Percentiles rank a stretch among this genome's conserved stretches.
Evolutionary conservation across 64 coral and sea anemone genomes (phyloP).

Genomic region (Montipora foliosa): DNA sequence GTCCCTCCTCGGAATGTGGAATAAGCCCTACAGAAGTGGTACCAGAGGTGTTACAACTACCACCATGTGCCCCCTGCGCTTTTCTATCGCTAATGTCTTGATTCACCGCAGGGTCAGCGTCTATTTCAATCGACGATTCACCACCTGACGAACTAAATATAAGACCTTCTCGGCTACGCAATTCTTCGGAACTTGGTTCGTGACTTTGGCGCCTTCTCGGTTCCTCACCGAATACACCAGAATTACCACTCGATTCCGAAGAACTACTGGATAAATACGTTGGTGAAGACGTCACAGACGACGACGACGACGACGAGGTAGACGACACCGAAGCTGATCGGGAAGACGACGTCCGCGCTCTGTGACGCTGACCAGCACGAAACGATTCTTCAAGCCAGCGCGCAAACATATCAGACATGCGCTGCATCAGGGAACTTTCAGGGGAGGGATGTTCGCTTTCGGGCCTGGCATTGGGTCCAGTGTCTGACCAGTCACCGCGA

Average conservation of each 20-base stretch:
- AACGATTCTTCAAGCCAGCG: constrained; percentile 98
- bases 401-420: constrained; percentile 94
- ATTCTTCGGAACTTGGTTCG: constrained; percentile 39
- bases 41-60: not conserved
- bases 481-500: constrained; percentile 97
- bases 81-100: not conserved
- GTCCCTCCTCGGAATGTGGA: constrained; percentile 11
- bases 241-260: constrained; percentile 46
- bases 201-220: constrained; percentile 3
- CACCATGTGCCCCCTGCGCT: not conserved
- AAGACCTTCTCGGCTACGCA: constrained; percentile 1
- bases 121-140: not conserved
- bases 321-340: constrained; percentile 48
- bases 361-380: constrained; percentile 74
- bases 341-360: constrained; percentile 52
- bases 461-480: constrained; percentile 95
- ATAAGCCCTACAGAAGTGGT: constrained; percentile 40
- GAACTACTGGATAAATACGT: constrained; percentile 61
- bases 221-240: constrained; percentile 31
- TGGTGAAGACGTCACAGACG: constrained; percentile 28
- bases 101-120: not conserved
- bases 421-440: constrained; percentile 87
- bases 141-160: not conserved
- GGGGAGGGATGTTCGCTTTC: constrained; percentile 86
- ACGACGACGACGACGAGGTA: constrained; percentile 50